These are phyloP conservation scores for Schizotus pectinicornis DNA, from an alignment of 2,888 invertebrate genomes.

Conservation along the genomic window DNA sequence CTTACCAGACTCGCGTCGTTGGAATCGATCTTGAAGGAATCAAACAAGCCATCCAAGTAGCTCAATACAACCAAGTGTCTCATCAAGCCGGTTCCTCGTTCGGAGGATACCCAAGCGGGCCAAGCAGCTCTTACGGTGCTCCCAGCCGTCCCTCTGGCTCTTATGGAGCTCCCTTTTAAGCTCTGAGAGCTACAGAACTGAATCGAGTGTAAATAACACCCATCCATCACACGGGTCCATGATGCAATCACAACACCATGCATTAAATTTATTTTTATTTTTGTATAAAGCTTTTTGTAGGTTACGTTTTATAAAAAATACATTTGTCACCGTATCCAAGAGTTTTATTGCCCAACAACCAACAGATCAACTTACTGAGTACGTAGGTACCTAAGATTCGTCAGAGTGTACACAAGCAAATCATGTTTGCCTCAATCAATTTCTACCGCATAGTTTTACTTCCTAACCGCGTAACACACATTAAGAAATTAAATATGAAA, in stretches of 20 bases:
- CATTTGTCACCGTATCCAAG: constrained; percentile 60
- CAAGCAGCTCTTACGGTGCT: constrained; percentile 58
- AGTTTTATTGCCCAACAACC: too few species aligned
- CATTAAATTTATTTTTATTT: constrained; percentile 51
- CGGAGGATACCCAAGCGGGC: constrained; percentile 60
- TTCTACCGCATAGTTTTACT: too few species aligned
- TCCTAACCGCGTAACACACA: too few species aligned
- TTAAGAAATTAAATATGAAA: too few species aligned
- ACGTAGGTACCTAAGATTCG: too few species aligned
- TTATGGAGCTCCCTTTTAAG: constrained; percentile 69
- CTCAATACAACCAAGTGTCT: constrained; percentile 77
- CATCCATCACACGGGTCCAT: constrained; percentile 57
- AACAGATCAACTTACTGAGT: too few species aligned
- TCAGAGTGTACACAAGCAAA: too few species aligned
- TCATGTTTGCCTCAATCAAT: too few species aligned
- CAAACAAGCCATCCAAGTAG: constrained; percentile 86
- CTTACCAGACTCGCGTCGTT: constrained; percentile 69
- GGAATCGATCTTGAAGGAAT: constrained; percentile 86
- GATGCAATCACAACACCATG: constrained; percentile 54
- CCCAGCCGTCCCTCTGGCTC: constrained; percentile 70
- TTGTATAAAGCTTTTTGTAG: constrained; percentile 62
- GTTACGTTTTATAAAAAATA: constrained; percentile 60
- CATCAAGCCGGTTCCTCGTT: constrained; percentile 53
- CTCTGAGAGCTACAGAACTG: constrained; percentile 44
- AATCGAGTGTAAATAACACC: constrained; percentile 46